Evolutionary conservation across 2,888 invertebrate species (phyloP), one percentile per base, ranked within the genome.

Genomic region (Metalampra italica): DNA sequence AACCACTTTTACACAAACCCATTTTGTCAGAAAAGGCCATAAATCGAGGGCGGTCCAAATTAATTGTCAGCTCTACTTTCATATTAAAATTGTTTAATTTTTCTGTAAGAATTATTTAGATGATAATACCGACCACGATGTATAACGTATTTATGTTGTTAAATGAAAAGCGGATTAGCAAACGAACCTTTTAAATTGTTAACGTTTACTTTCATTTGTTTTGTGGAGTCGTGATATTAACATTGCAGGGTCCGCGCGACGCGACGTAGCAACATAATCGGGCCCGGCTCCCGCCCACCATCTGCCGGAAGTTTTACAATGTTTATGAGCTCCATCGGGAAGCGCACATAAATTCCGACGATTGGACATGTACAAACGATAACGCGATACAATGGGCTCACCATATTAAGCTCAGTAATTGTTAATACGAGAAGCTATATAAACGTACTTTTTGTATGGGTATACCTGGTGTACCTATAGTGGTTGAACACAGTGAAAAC

Each of bases 231-330:
- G 43, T 49, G 56, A 58, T 50, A 53, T 53, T 53, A 53, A 53
- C 57, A 59, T 55, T 65, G 66, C 64, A 60, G 59, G 64, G 66
- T 64, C 61, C 66, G 60, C 53, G 52, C 60, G 59, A 57, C 53
- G 52, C 60, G 59, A 57, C 54, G 69, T n/a, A n/a, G 36, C 62
- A 68, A 72, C 75, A 82, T 82, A 80, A 82, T 82, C 84, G 75
- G 66, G 71, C 63, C 84, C 75, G 66, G 71, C 63, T 36, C 37
- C 43, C 41, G 62, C 64, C 70, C 73, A 75, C 82, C 83, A 84
- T 82, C 79, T 84, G 82, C 80, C 87, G 86, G 86, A 87, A 83
- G 82, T 84, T 86, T 80, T 86, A 80, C 84, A 84, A 82, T 83
- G 83, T 87, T 85, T 87, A 86, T 86, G 82, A 82, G 81, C 75